Evolutionary conservation across 2,797 vertebrate genomes (phyloP), one percentile per base, ranked within the genome.

Genomic region (Synaphobranchus kaupii): DNA sequence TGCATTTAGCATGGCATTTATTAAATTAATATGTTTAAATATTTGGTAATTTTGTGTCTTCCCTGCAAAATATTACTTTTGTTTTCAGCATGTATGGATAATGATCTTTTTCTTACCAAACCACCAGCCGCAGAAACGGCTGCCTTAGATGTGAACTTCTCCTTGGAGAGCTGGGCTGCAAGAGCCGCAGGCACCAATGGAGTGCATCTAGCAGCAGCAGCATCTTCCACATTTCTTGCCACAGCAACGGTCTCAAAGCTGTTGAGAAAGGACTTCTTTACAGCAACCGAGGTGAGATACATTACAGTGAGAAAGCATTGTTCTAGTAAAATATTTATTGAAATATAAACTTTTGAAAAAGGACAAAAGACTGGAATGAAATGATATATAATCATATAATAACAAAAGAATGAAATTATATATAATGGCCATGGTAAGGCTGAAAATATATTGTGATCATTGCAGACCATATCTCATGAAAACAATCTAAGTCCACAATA

Each of bases 201-300:
- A 22, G 91, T 96, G 54, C 87, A 93, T 91, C 84, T 97, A 78
- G 93, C 94, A 71, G 84, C 87, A 90, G 90, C 52, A 20, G 93
- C 88, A 66, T 98, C 95, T 90, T 95, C 96, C 85, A 94, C 87
- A 88, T 97, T 96, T 93, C 95, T 97, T 89, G 93, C 92, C 50
- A 98, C 86, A 88, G 95, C 97, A 93, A 94, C 85, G 82, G 95
- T 95, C 15, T 96, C 94, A 86, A 96, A 90, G 47, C 97, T 98
- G 90, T 94, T 92, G 63, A 88, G 47, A 25, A 87, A 92, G 22
- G 22, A n/a, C 7, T n/a, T 60, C 13, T 17, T 15, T 60, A 60
- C 12, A 60, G 13, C 20, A 60, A 1, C 58, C 15, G 3, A 17
- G 58, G 13, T 60, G 3, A 17, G 58, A 60, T 60, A 10, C 15